Evolutionary conservation across 2,113 vertebrate species (phyloP), one percentile per base, ranked within the genome.

Genomic region (Mesitornis unicolor): DNA sequence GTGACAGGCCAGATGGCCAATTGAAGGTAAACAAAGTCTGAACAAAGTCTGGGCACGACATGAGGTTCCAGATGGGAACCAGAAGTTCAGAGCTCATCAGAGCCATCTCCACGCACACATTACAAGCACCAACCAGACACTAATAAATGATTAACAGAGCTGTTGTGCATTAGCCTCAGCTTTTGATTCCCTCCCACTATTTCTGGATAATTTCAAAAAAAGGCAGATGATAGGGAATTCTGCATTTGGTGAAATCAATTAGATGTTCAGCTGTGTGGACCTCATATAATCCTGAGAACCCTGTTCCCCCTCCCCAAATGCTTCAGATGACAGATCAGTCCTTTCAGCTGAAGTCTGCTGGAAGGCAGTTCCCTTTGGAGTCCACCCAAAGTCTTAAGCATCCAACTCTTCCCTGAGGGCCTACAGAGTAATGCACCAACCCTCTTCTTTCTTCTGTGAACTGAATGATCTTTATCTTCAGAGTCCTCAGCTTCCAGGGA

Each of bases 31-130:
- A 96, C 76, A 95, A 75, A 54, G 67, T 87, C 87, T 73, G 94
- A 94, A 90, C 95, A 95, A 97, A 97, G 95, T 94, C 95, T 96
- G 76, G 51, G 29, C 51, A 43, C 24, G 84, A 73, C n/a, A 71
- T 90, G 91, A 64, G 43, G n/a, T 89, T 95, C 83, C 90, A 90
- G 80, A 89, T 92, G 76, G 93, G 93, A 94, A 93, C 76, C 83
- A 95, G 64, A 95, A 85, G 74, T 91, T 93, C 88, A 93, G 94
- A 87, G 83, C 83, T 96, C 79, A 36, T 90, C 83, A 84, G 88
- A 96, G 89, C n/a, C 84, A 93, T 90, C 90, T 94, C 93, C 77
- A 76, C 1, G 5, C 43, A 90, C 69, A 45, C 43, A 90, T 81
- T 84, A 81, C 51, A 56, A 33, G 25, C 48, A 92, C 56, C 93